phyloP scores from a whole-genome alignment of 1,140 invertebrate genomes.

The Danaus plexippus region DNA sequence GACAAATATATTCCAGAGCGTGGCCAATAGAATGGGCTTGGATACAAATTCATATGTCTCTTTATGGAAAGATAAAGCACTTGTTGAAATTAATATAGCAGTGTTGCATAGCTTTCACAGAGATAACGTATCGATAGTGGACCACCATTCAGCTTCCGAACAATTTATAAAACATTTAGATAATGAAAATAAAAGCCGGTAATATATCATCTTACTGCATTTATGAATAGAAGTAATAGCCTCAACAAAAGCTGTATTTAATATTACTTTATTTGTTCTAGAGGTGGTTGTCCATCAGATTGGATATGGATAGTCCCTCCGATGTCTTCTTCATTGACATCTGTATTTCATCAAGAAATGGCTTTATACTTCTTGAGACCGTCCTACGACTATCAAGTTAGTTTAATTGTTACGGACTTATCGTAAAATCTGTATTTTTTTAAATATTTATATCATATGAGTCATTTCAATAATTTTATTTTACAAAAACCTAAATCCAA shows the following conservation, averaged over 20 bases:
- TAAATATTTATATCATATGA: too few species aligned
- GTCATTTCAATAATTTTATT: too few species aligned
- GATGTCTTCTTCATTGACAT: constrained; percentile 88
- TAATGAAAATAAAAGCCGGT: constrained; percentile 88
- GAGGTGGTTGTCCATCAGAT: constrained; percentile 93
- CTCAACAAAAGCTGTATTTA: too few species aligned
- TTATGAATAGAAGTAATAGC: too few species aligned
- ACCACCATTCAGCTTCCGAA: constrained; percentile 95
- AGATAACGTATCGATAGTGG: constrained; percentile 92
- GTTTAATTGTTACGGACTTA: constrained; percentile 3
- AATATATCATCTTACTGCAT: constrained; percentile 14
- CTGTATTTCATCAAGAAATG: constrained; percentile 98
- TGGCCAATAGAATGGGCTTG: constrained; percentile 88
- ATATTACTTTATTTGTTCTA: constrained; percentile 28
- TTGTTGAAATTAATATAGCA: constrained; percentile 92
- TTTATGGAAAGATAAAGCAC: constrained; percentile 93
- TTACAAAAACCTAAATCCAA: constrained; percentile 2
- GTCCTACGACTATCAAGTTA: constrained; percentile 92
- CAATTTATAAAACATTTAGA: constrained; percentile 97
- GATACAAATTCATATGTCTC: constrained; percentile 88
- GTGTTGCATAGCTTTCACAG: constrained; percentile 93
- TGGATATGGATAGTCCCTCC: constrained; percentile 98
- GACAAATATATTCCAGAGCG: constrained; percentile 73
- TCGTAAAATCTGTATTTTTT: too few species aligned
- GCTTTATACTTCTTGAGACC: constrained; percentile 91